A percentile compares a stretch with the other conserved stretches of the same genome.
phyloP scores from a whole-genome alignment of 2,888 invertebrate genomes.

The Protodeltote pygarga region DNA sequence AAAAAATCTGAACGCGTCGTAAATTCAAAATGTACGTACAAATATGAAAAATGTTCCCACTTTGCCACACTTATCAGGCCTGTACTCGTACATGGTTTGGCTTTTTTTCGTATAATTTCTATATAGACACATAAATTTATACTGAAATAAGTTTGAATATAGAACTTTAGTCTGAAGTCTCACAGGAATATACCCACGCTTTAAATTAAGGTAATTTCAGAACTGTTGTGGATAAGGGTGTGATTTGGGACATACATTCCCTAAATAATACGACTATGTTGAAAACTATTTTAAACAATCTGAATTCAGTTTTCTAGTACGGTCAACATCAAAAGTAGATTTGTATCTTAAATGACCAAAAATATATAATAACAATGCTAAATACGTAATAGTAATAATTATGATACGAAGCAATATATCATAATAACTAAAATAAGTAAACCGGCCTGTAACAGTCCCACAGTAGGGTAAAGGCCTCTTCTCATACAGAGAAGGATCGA shows the following conservation, averaged over 20 bases:
- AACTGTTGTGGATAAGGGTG: slow-evolving; percentile 12
- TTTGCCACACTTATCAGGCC: slow-evolving; percentile 35
- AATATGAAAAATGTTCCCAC: slow-evolving; percentile 40
- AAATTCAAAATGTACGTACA: slow-evolving; percentile 25
- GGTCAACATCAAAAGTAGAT: neutral
- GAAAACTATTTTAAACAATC: slow-evolving; percentile 8
- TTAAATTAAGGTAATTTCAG: slow-evolving; percentile 24
- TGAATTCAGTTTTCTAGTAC: slow-evolving; percentile 5
- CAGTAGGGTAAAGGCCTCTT: too few species aligned
- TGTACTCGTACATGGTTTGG: slow-evolving; percentile 11
- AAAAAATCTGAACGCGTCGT: slow-evolving; percentile 16
- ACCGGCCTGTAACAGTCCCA: too few species aligned
- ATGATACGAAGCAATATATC: too few species aligned
- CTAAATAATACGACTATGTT: slow-evolving; percentile 2
- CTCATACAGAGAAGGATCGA: too few species aligned
- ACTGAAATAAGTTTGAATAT: slow-evolving; percentile 35
- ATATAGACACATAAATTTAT: slow-evolving; percentile 35
- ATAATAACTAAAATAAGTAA: too few species aligned
- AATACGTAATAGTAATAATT: too few species aligned
- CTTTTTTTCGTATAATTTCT: slow-evolving; percentile 35
- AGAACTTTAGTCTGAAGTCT: slow-evolving; percentile 7
- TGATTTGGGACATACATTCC: slow-evolving; percentile 3
- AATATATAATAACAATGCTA: too few species aligned
- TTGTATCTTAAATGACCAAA: too few species aligned
- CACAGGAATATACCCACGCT: slow-evolving; percentile 6